Evolutionary conservation across 2,888 invertebrate genomes (phyloP).

Genomic region (Neoaliturus tenellus): DNA sequence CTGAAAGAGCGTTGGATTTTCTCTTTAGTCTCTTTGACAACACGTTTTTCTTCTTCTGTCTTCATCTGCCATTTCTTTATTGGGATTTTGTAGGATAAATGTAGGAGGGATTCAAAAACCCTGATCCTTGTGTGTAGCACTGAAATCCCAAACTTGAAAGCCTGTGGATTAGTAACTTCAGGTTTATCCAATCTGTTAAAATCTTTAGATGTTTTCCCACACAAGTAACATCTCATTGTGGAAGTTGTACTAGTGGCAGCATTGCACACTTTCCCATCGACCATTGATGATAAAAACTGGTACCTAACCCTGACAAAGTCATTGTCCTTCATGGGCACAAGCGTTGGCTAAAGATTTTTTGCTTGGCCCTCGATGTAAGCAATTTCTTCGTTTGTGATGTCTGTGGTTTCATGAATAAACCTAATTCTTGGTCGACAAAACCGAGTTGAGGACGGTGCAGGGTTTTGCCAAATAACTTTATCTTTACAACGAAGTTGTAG

Average conservation of each 20-base stretch:
- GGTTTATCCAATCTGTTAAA: not conserved
- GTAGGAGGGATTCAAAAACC: constrained; percentile 55
- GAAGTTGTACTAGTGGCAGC: not conserved
- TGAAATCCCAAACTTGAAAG: constrained; percentile 54
- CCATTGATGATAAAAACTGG: not conserved
- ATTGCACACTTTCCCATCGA: not conserved
- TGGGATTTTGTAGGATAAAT: constrained; percentile 50
- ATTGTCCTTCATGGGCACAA: too few relatives aligned
- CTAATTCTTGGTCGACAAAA: not conserved
- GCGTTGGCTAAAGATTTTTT: too few relatives aligned
- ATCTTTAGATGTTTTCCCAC: not conserved
- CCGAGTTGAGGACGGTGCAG: not conserved
- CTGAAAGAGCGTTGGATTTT: not conserved
- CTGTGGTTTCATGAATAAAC: not conserved
- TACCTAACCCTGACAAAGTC: too few relatives aligned
- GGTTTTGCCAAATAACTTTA: not conserved
- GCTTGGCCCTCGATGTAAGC: too few relatives aligned
- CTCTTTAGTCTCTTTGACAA: constrained; percentile 12
- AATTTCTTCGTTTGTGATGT: too few relatives aligned
- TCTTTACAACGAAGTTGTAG: not conserved
- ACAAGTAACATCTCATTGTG: not conserved
- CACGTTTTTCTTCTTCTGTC: constrained; percentile 28
- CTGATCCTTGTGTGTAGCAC: constrained; percentile 50
- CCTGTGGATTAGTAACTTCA: too few relatives aligned
- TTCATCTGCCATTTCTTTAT: constrained; percentile 47